These are phyloP conservation scores for Nomia melanderi DNA, from an alignment of 1,140 invertebrate genomes.

Conservation along the genomic window DNA sequence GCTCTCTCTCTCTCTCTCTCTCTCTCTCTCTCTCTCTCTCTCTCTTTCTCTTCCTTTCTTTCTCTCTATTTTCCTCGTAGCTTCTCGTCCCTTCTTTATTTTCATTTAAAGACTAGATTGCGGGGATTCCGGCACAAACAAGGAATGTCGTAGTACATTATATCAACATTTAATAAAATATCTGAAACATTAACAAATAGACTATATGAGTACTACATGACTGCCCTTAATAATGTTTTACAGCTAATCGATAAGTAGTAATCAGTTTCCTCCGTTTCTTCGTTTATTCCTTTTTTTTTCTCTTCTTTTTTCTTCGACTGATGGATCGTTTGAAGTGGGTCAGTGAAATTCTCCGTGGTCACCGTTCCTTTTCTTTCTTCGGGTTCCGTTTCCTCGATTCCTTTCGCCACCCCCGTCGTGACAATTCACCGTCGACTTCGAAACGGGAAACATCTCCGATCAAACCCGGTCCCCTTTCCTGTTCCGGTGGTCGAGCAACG, in stretches of 20 bases:
- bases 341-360: conserved; percentile 22
- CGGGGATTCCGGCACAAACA: conserved; percentile 70
- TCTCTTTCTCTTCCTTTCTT: background rate
- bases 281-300: background rate
- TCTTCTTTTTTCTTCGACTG: background rate
- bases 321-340: conserved; percentile 34
- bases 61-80: background rate
- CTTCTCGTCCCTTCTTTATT: conserved; percentile 1
- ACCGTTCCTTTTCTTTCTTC: too few relatives aligned
- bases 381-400: conserved; percentile 4
- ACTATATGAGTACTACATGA: conserved; percentile 77
- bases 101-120: conserved; percentile 65
- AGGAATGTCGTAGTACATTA: conserved; percentile 80
- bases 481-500: too few relatives aligned
- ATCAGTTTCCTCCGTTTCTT: conserved; percentile 35
- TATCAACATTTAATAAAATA: conserved; percentile 81
- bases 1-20: background rate
- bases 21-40: background rate
- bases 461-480: too few relatives aligned
- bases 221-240: conserved; percentile 70
- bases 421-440: background rate
- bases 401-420: conserved; percentile 6
- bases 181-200: conserved; percentile 80
- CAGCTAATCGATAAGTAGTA: conserved; percentile 68
- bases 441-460: too few relatives aligned